Percentiles rank a stretch among this genome's conserved stretches.
phyloP scores from a whole-genome alignment of 2,113 vertebrate species.

The Epinephelus fuscoguttatus region DNA sequence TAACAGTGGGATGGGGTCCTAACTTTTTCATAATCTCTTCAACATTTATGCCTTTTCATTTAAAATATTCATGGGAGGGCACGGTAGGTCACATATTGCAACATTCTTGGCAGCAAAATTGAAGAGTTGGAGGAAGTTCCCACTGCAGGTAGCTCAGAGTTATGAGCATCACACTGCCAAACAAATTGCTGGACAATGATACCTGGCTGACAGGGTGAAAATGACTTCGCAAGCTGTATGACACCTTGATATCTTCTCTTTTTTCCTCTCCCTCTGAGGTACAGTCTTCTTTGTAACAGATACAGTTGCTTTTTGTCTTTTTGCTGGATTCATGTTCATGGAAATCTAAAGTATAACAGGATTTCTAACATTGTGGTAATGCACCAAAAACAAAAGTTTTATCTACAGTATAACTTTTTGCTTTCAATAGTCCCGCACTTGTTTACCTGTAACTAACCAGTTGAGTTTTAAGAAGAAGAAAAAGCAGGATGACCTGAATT shows the following conservation, averaged over 20 bases:
- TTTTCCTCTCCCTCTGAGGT: background rate
- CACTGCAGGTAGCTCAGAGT: conserved; percentile 29
- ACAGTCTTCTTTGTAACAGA: background rate
- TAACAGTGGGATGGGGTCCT: conserved; percentile 15
- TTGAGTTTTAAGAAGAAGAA: too few species aligned
- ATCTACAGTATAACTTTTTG: too few species aligned
- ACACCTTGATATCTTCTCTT: conserved; percentile 22
- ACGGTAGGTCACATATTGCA: conserved; percentile 17
- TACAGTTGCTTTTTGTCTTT: background rate
- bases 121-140: conserved; percentile 44
- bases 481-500: too few species aligned
- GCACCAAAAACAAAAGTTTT: background rate
- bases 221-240: conserved; percentile 27
- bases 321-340: background rate
- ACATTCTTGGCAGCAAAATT: conserved; percentile 28
- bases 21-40: conserved; percentile 50
- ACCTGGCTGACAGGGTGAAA: conserved; percentile 45
- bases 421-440: too few species aligned
- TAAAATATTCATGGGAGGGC: conserved; percentile 60
- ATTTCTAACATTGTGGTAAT: background rate
- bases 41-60: conserved; percentile 47
- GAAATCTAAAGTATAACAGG: background rate
- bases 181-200: conserved; percentile 49
- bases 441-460: too few species aligned
- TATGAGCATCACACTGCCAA: conserved; percentile 38